These are phyloP conservation scores for Zalophus californianus DNA, from an alignment of 2,797 vertebrate genomes.

Conservation along the genomic window DNA sequence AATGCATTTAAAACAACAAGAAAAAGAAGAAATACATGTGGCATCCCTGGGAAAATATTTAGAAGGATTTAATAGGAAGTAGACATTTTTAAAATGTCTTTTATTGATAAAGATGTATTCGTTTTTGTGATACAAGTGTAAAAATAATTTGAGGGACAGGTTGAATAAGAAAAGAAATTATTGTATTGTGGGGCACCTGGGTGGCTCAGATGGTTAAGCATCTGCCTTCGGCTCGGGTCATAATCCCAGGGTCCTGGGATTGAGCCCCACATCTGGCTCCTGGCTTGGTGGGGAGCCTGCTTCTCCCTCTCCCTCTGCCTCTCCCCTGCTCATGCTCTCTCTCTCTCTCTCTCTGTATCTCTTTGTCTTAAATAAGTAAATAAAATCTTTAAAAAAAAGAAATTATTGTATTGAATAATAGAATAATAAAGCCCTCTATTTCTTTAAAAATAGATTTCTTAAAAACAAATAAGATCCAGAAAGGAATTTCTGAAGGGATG, in stretches of 20 bases:
- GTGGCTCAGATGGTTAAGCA: too few species aligned
- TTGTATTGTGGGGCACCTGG: not conserved
- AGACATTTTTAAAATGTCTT: not conserved
- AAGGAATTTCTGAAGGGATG: constrained; percentile 61
- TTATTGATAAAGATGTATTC: constrained; percentile 10
- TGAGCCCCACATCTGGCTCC: too few species aligned
- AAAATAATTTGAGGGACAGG: constrained; percentile 50
- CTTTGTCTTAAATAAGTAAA: too few species aligned
- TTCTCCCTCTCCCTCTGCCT: too few species aligned
- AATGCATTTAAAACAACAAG: not conserved
- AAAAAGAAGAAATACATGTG: not conserved
- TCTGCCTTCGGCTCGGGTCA: too few species aligned
- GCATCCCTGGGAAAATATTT: not conserved
- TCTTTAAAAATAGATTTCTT: constrained; percentile 54
- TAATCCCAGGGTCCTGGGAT: too few species aligned
- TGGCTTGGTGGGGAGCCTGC: too few species aligned
- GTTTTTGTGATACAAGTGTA: constrained; percentile 33
- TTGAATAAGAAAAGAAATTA: not conserved
- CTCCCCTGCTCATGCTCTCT: too few species aligned
- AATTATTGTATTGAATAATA: not conserved
- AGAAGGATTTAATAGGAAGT: constrained; percentile 10
- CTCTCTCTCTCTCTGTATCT: too few species aligned
- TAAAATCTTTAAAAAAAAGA: not conserved
- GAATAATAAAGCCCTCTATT: constrained; percentile 2
- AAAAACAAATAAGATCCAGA: constrained; percentile 59